Conservation (phyloP, 2,113 vertebrate species). For the Saccopteryx leptura region DNA sequence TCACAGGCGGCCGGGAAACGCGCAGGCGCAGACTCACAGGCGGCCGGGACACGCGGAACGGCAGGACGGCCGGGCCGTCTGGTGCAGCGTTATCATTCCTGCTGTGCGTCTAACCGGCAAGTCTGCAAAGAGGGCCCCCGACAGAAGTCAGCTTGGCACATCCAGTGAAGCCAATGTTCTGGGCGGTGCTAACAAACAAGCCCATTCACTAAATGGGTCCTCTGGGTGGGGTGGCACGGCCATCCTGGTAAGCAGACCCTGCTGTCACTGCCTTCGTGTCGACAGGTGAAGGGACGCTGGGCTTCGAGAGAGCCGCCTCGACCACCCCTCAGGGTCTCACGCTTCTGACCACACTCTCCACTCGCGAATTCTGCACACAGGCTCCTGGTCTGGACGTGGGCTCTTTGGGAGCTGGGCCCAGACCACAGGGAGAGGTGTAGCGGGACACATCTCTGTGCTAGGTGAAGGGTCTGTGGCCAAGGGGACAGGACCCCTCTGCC, state of each 20-base stretch:
- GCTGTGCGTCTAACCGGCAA: neutral
- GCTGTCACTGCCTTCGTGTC: rapidly evolving
- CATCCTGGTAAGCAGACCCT: too few species aligned
- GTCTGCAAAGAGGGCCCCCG: neutral
- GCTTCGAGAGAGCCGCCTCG: neutral
- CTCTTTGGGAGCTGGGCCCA: neutral
- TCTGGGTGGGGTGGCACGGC: neutral
- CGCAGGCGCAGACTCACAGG: neutral
- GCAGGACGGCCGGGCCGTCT: neutral
- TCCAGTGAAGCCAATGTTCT: neutral
- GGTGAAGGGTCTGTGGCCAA: too few species aligned
- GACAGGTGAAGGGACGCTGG: neutral
- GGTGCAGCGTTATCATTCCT: neutral
- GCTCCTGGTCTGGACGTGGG: neutral
- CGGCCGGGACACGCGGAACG: neutral
- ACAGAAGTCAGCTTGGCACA: slow-evolving; percentile 30
- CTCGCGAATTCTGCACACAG: neutral
- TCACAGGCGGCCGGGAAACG: too few species aligned
- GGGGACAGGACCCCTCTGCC: neutral
- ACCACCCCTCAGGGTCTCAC: too few species aligned
- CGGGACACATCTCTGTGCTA: rapidly evolving
- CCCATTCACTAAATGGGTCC: neutral
- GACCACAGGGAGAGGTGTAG: neutral
- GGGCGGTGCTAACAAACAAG: neutral
- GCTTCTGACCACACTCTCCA: neutral